These are phyloP conservation scores for Meiosimyza platycephala DNA, from an alignment of 2,888 invertebrate species.

Conservation along the genomic window DNA sequence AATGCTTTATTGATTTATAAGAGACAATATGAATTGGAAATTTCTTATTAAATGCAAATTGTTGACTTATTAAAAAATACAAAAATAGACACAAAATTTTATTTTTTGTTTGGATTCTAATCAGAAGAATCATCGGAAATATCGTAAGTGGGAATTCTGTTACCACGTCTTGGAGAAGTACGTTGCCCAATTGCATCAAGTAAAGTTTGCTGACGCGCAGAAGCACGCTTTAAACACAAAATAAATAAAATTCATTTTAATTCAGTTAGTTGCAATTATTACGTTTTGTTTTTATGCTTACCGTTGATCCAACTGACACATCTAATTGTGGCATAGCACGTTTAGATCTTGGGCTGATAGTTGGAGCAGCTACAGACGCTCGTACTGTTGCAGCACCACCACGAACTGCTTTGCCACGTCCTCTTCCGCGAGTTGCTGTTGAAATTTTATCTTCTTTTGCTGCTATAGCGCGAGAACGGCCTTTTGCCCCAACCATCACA, in stretches of 20 bases:
- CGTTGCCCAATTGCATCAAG: slow-evolving; percentile 15
- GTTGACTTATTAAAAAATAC: too few relatives aligned
- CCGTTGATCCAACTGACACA: slow-evolving; percentile 48
- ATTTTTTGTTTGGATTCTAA: background rate
- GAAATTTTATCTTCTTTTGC: slow-evolving; percentile 20
- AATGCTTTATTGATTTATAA: too few relatives aligned
- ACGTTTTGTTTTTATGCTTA: slow-evolving; percentile 31
- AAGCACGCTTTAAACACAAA: slow-evolving; percentile 20
- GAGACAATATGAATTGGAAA: too few relatives aligned
- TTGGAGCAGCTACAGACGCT: slow-evolving; percentile 30
- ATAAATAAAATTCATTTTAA: slow-evolving; percentile 5
- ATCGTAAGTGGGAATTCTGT: slow-evolving; percentile 20
- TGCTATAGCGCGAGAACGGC: slow-evolving; percentile 27
- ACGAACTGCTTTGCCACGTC: slow-evolving; percentile 47
- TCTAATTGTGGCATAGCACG: slow-evolving; percentile 50
- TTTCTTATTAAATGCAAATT: too few relatives aligned
- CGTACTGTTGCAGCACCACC: slow-evolving; percentile 43
- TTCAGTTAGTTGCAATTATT: background rate
- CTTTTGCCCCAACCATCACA: background rate
- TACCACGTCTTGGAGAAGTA: background rate
- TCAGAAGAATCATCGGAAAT: slow-evolving; percentile 37
- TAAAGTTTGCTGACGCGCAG: slow-evolving; percentile 17
- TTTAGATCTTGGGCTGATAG: slow-evolving; percentile 29
- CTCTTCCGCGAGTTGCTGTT: slow-evolving; percentile 45
- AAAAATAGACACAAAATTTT: too few relatives aligned